Conservation (phyloP, 1,140 invertebrate species). For the Lysiphlebus fabarum region DNA sequence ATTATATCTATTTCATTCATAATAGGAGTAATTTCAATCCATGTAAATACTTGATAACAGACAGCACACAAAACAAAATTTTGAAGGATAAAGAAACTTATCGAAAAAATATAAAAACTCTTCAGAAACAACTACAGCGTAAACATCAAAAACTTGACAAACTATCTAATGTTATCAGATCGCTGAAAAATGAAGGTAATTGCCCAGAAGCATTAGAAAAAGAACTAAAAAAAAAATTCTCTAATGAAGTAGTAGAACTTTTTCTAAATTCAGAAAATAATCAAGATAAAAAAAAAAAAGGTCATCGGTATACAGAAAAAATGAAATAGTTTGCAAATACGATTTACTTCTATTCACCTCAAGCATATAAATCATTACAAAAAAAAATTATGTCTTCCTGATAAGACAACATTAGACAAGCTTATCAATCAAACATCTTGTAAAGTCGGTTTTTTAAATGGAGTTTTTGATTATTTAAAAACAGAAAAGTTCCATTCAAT, state of each 20-base stretch:
- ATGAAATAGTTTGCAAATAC: too few relatives aligned
- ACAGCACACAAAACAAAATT: background rate
- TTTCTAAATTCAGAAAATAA: background rate
- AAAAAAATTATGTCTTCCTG: background rate
- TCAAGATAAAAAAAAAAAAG: background rate
- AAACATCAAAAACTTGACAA: background rate
- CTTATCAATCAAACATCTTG: background rate
- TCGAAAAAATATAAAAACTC: background rate
- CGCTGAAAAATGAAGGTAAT: constrained; percentile 3
- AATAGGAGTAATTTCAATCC: background rate
- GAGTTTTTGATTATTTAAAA: constrained; percentile 4
- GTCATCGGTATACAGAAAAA: background rate
- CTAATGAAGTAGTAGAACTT: constrained; percentile 1
- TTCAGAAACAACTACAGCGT: background rate
- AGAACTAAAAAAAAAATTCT: background rate
- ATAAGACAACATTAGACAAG: background rate
- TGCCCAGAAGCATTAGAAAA: constrained; percentile 1
- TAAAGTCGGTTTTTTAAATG: constrained; percentile 1
- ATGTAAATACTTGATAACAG: background rate
- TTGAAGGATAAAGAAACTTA: background rate
- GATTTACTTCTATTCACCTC: too few relatives aligned
- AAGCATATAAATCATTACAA: too few relatives aligned
- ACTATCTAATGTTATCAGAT: background rate
- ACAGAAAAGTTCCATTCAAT: background rate
- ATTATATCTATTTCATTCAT: background rate